Base-by-base conservation (phyloP, 1,140 invertebrate species). In the Solen grandis region DNA sequence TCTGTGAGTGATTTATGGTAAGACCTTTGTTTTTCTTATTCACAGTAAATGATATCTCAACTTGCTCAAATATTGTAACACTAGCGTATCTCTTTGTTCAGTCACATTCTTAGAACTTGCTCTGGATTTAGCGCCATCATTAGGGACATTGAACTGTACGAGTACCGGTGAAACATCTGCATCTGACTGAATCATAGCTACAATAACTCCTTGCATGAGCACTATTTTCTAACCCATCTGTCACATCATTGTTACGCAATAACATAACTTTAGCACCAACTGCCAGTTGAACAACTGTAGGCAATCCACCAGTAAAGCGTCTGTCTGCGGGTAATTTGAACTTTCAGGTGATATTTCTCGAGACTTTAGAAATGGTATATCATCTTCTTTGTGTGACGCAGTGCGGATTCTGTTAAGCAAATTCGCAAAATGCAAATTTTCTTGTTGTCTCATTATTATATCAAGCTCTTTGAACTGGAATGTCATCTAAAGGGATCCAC, bases 171-270 rank as follows among this genome's bases (percentile, higher is more conserved):
- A 35, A 13, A 25, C 41, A 35, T 68, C 36, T 68, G 10, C 36
- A n/a, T n/a, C n/a, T 1, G 69, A 57, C 59, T 72, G 33, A 2
- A 72, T 57, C 31, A 84, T 41, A 68, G 66, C 63, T 52, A 80
- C 22, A 38, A 84, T 55, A n/a, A 55, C 55, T 19, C 76, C 82
- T 60, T n/a, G n/a, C n/a, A n/a, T 54, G 65, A 14, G 76, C 77
- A 41, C 82, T 77, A 76, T 84, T 84, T 10, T 76, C 82, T 55
- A 80, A 54, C n/a, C 77, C 77, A 81, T 77, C 77, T 36, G 59
- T 55, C 29, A 84, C 63, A 84, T 81, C 82, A 72, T 76, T 36
- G 54, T 84, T 84, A 55, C 62, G 76, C 36, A 72, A 66, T 13
- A 84, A 55, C 77, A 84, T 84, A 13, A 81, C 68, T 59, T 69